Evolutionary conservation across 2,797 vertebrate species (phyloP), one percentile per base, ranked within the genome.

Genomic region (Anas bahamensis): DNA sequence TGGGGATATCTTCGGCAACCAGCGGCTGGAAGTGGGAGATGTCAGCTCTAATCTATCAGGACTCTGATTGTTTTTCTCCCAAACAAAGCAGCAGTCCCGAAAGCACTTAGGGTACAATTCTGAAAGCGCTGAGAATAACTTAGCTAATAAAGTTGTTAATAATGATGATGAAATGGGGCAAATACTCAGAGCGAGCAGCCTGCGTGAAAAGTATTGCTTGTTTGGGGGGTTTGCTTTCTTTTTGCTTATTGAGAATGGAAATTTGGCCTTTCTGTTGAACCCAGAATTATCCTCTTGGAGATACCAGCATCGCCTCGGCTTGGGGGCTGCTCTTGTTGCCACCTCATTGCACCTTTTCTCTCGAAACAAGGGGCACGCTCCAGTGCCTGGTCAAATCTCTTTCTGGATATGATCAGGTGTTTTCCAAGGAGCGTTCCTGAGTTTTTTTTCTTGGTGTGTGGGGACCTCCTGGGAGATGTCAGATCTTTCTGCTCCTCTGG

Each of bases 131-230:
- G 65, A 16, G 28, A 69, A 12, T 23, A 48, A 42, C 50, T 5
- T 4, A 22, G 61, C 8, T n/a, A 10, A 8, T 41, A 6, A 75
- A 70, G 16, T 29, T 29, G 41, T 37, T 22, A 46, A 35, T 17
- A 42, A 44, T 41, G 39, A 41, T 41, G 39, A 24, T 55, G 46
- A 8, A 6, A 31, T 3, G 48, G 59, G 11, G 13, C 57, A 61
- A n/a, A 19, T 10, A 1, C 12, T 3, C 0, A 11, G 22, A 10
- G 35, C 0, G 4, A 33, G 52, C 31, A 63, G 70, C 26, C 17
- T 15, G 23, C 12, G 0, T 0, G 7, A 60, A 7, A 24, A 14
- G 2, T 8, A 9, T 7, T 7, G n/a, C 28, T 44, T 3, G 6
- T 46, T 4, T 35, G 18, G 7, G 15, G 44, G 3, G 5, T 46